These are phyloP conservation scores for Gasterosteus aculeatus DNA, from an alignment of 2,113 vertebrate genomes.

Conservation along the genomic window DNA sequence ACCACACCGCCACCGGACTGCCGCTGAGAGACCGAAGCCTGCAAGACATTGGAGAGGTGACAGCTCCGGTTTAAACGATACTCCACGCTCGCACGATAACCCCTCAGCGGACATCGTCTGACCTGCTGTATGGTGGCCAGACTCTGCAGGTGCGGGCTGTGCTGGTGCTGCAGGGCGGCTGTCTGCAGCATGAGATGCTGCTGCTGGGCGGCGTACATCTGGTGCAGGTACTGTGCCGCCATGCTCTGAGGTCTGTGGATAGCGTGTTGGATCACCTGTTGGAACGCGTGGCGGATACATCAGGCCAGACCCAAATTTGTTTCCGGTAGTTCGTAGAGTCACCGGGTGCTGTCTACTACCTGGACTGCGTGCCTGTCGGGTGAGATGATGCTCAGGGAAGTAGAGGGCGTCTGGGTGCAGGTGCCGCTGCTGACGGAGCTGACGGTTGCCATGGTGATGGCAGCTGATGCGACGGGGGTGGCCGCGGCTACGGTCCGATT, in stretches of 20 bases:
- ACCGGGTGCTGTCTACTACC: conserved; percentile 73
- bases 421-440: conserved; percentile 77
- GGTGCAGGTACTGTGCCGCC: conserved; percentile 94
- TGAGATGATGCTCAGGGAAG: conserved; percentile 87
- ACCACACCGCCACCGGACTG: conserved; percentile 85
- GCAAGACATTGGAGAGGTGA: conserved; percentile 77
- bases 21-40: conserved; percentile 89
- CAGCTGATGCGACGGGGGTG: conserved; percentile 64
- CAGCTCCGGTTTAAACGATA: background rate
- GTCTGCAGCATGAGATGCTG: conserved; percentile 95
- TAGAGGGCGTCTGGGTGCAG: conserved; percentile 81
- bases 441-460: conserved; percentile 80
- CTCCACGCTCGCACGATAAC: background rate
- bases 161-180: conserved; percentile 88
- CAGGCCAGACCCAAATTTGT: background rate
- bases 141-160: conserved; percentile 81
- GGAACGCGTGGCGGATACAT: background rate
- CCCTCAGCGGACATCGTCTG: background rate
- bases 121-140: conserved; percentile 91
- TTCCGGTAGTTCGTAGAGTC: background rate
- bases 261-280: conserved; percentile 92
- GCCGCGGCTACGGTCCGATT: conserved; percentile 71
- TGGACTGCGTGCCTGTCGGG: conserved; percentile 89
- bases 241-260: conserved; percentile 92
- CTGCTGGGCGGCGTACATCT: conserved; percentile 96